Base-by-base conservation (phyloP, 2,797 vertebrate species). In the Sus cebifrons region DNA sequence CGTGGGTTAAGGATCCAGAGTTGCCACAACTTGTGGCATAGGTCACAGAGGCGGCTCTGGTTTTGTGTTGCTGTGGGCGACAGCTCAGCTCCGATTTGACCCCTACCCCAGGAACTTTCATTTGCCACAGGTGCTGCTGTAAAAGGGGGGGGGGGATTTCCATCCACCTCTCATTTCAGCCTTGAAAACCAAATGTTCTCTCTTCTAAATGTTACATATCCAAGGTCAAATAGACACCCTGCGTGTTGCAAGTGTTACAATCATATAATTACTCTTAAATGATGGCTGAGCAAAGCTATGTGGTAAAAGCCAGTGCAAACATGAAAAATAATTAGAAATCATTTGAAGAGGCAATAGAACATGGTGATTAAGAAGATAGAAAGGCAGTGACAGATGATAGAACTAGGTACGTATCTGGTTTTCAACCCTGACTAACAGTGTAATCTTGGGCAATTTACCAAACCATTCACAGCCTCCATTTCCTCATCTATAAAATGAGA, bases 231-330 rank as follows among this genome's bases (percentile, higher is more conserved):
- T 25, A 16, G 29, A 77, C 49, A 67, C 67, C 54, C 56, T 49
- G 17, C 8, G 36, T 36, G 32, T 67, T 84, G 7, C 40, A 12
- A 78, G 29, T 71, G 71, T 71, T 71, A 77, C 7, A 17, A 89
- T 94, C 81, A 89, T 89, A 60, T n/a, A 86, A 81, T 92, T 92
- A 70, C 73, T 94, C 67, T 77, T 91, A 81, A 92, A n/a, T 89
- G 91, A 92, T 15, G 11, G 23, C 44, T 92, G 62, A 90, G 27
- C 67, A 94, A 94, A 96, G 78, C 40, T 75, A 49, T 54, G 54
- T 18, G 67, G 23, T 73, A 56, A 27, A 78, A 94, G 71, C 68
- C 86, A 86, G 44, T 52, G 25, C 32, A 92, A 94, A 89, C 71
- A 92, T 78, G 36, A 90, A 94, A 87, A 77, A 36, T 79, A 92